Evolutionary conservation across 1,140 invertebrate genomes (phyloP).

Genomic region (Cydia strobilella): DNA sequence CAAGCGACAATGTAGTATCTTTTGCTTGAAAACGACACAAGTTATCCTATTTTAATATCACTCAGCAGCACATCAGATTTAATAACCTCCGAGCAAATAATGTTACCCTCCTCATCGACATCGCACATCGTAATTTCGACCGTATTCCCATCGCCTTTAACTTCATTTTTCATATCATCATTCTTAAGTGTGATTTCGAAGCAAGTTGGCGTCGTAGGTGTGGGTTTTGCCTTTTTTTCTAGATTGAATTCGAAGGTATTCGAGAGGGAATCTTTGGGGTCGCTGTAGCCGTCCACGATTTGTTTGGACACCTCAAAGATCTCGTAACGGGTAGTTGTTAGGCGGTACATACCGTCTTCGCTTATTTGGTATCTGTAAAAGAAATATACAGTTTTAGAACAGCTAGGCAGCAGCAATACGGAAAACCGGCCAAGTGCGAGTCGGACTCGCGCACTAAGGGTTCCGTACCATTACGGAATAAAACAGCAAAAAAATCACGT

Average conservation of each 20-base stretch:
- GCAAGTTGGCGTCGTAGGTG: conserved; percentile 51
- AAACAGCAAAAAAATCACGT: too few species aligned
- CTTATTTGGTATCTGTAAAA: conserved; percentile 83
- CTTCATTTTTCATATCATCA: conserved; percentile 44
- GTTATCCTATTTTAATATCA: not conserved
- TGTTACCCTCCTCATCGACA: conserved; percentile 65
- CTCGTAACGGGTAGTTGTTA: conserved; percentile 89
- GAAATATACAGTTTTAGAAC: conserved; percentile 11
- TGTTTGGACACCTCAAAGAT: conserved; percentile 87
- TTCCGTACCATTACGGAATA: too few species aligned
- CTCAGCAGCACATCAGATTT: conserved; percentile 48
- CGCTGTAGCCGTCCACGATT: conserved; percentile 75
- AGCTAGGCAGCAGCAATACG: too few species aligned
- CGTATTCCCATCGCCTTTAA: conserved; percentile 37
- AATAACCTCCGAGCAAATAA: conserved; percentile 61
- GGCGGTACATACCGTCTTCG: conserved; percentile 87
- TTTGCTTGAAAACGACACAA: too few species aligned
- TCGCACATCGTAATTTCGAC: conserved; percentile 70
- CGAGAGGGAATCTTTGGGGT: conserved; percentile 62
- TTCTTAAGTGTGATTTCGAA: conserved; percentile 58
- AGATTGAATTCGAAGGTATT: conserved; percentile 68
- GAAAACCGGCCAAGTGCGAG: too few species aligned
- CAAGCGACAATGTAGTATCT: too few species aligned
- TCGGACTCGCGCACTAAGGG: too few species aligned
- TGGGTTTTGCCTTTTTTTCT: conserved; percentile 50